A percentile compares a stretch with the other conserved stretches of the same genome.
These are phyloP conservation scores for Spheniscus mendiculus DNA, from an alignment of 2,113 vertebrate genomes.

Conservation along the genomic window DNA sequence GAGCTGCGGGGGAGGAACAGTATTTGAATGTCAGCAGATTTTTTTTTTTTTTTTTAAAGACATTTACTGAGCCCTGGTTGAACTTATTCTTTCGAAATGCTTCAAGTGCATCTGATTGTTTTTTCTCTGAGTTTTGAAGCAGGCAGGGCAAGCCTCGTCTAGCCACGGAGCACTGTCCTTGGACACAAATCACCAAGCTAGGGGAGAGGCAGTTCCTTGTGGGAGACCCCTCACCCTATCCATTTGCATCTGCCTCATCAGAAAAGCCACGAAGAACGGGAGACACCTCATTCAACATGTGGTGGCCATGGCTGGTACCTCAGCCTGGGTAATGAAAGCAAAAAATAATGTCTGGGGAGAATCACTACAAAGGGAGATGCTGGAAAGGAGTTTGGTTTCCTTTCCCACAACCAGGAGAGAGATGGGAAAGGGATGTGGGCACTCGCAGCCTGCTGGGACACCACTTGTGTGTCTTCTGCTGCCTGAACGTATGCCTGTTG, in stretches of 20 bases:
- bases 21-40: background rate
- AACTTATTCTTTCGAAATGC: background rate
- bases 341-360: rapidly evolving
- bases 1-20: background rate
- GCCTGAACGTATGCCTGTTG: background rate
- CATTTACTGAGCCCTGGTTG: background rate
- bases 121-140: background rate
- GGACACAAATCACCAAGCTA: background rate
- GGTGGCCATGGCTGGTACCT: rapidly evolving
- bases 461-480: background rate
- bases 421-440: background rate
- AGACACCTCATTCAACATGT: background rate
- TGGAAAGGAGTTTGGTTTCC: background rate
- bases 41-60: background rate
- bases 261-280: background rate
- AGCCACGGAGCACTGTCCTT: background rate
- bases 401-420: background rate
- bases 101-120: background rate
- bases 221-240: background rate
- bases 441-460: background rate
- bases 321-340: background rate
- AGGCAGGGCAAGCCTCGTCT: background rate
- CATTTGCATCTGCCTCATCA: background rate
- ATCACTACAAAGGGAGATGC: background rate
- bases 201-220: background rate